phyloP scores from a whole-genome alignment of 1,140 invertebrate genomes.

The Lepidotrigona ventralis region DNA sequence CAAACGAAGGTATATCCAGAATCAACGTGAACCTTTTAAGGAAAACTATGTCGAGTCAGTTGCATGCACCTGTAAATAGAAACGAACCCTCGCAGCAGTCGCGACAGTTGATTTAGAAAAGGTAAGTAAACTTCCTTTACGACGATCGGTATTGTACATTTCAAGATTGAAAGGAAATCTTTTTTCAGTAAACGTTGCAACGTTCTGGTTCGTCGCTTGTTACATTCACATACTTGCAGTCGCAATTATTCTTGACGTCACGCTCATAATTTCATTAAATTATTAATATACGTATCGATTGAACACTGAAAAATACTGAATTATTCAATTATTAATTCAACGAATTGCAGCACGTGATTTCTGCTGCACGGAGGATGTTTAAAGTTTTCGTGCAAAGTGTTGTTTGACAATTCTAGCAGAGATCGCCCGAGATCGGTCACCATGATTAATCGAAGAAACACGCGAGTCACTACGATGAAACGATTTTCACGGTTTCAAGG shows the following conservation, averaged over 20 bases:
- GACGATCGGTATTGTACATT: background rate
- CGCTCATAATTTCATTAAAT: too few relatives aligned
- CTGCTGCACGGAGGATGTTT: too few relatives aligned
- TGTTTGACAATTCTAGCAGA: background rate
- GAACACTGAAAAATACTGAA: too few relatives aligned
- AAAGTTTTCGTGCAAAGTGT: too few relatives aligned
- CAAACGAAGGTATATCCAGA: slow-evolving; percentile 34
- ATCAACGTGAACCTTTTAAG: slow-evolving; percentile 54
- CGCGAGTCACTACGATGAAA: background rate
- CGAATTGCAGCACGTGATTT: too few relatives aligned
- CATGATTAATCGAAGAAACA: slow-evolving; percentile 7
- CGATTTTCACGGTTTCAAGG: background rate
- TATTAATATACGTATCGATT: too few relatives aligned
- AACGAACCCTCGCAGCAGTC: slow-evolving; percentile 37
- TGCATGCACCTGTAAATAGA: slow-evolving; percentile 48
- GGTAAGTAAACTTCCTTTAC: slow-evolving; percentile 39
- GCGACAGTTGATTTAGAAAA: slow-evolving; percentile 10
- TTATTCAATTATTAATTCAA: too few relatives aligned
- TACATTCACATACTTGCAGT: background rate
- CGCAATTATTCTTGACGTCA: too few relatives aligned
- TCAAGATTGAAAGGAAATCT: slow-evolving; percentile 23
- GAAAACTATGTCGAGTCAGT: slow-evolving; percentile 50
- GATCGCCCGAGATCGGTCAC: too few relatives aligned
- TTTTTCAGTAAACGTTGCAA: background rate
- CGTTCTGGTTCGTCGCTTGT: background rate